These are phyloP conservation scores for Cinara cedri DNA, from an alignment of 2,888 invertebrate genomes.

Conservation along the genomic window DNA sequence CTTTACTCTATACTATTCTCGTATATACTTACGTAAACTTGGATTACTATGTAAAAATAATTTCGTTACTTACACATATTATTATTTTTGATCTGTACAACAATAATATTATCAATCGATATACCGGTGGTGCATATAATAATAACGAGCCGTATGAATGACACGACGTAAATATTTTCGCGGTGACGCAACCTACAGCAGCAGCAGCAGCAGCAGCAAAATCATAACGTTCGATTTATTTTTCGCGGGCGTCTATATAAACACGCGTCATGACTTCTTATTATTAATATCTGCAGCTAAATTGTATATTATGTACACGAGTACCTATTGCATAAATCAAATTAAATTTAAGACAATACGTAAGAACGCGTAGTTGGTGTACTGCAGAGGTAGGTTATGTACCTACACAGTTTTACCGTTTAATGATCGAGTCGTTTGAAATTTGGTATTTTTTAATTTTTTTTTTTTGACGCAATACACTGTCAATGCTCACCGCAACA, in stretches of 20 bases:
- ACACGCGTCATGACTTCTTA: neutral
- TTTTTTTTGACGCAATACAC: constrained; percentile 25
- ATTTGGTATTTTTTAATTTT: constrained; percentile 17
- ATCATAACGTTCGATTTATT: constrained; percentile 6
- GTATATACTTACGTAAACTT: constrained; percentile 17
- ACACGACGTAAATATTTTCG: constrained; percentile 21
- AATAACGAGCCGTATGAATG: constrained; percentile 18
- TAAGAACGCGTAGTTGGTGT: neutral
- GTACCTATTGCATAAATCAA: constrained; percentile 14
- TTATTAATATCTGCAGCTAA: too few species aligned
- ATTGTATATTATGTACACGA: too few species aligned
- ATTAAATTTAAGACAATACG: constrained; percentile 29
- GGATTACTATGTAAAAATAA: neutral
- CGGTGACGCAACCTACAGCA: constrained; percentile 22
- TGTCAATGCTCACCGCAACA: neutral
- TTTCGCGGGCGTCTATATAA: constrained; percentile 16
- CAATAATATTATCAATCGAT: neutral
- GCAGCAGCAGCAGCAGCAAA: neutral
- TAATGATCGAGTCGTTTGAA: neutral
- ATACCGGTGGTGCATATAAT: neutral
- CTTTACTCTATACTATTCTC: too few species aligned
- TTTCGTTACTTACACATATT: neutral
- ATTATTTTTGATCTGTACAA: neutral
- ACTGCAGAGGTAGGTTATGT: too few species aligned
- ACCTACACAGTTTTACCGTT: too few species aligned